Conservation (phyloP, 1,140 invertebrate species). For the Zelostemma sp. region DNA sequence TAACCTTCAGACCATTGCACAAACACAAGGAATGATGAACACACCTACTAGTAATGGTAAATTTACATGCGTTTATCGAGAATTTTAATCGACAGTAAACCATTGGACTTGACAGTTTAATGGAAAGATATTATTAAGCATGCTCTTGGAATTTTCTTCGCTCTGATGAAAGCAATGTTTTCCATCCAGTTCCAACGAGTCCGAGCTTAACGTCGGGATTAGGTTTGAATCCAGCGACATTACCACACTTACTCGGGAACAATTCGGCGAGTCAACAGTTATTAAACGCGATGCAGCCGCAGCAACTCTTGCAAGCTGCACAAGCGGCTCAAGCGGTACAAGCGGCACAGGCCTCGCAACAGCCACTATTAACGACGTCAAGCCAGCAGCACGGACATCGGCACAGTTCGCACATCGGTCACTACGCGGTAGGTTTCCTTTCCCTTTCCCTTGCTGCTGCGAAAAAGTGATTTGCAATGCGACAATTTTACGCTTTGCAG, state of each 20-base stretch:
- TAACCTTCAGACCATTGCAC: slow-evolving; percentile 84
- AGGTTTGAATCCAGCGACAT: slow-evolving; percentile 73
- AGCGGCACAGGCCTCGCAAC: slow-evolving; percentile 65
- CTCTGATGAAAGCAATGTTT: too few relatives aligned
- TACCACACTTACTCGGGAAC: slow-evolving; percentile 79
- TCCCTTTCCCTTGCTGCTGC: background rate
- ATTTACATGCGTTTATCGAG: too few relatives aligned
- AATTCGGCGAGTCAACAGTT: slow-evolving; percentile 76
- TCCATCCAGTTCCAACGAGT: slow-evolving; percentile 67
- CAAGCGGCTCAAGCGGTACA: slow-evolving; percentile 61
- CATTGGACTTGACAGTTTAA: slow-evolving; percentile 8
- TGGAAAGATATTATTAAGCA: slow-evolving; percentile 3
- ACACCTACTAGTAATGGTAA: slow-evolving; percentile 72
- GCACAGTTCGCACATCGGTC: slow-evolving; percentile 65
- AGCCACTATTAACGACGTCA: slow-evolving; percentile 69
- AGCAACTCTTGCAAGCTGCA: slow-evolving; percentile 68
- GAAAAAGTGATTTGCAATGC: slow-evolving; percentile 1
- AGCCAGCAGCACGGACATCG: slow-evolving; percentile 66
- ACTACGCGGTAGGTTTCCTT: slow-evolving; percentile 61
- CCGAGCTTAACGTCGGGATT: slow-evolving; percentile 66
- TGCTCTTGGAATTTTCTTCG: too few relatives aligned
- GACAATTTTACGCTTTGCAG: slow-evolving; percentile 44
- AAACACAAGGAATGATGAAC: slow-evolving; percentile 75
- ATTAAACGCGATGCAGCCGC: slow-evolving; percentile 76
- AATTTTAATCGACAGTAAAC: slow-evolving; percentile 3